Percentiles rank a stretch among this genome's conserved stretches.
Evolutionary conservation across 2,113 vertebrate species (phyloP).

Genomic region (Cacatua alba): DNA sequence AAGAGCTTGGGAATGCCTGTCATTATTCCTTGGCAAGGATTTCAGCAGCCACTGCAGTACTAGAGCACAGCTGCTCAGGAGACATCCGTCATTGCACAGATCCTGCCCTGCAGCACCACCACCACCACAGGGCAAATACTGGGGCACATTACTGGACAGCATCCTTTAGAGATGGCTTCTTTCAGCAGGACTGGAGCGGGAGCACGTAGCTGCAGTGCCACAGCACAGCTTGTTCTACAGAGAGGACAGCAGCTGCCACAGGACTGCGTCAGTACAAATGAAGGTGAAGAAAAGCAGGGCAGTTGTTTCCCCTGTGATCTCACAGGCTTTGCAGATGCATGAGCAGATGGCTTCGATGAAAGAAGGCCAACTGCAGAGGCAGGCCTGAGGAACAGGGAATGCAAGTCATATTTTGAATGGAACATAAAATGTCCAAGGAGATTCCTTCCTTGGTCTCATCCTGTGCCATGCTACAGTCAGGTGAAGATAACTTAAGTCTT

Average conservation of each 20-base stretch:
- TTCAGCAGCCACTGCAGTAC: not conserved
- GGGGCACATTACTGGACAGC: not conserved
- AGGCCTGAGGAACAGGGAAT: not conserved
- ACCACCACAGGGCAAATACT: not conserved
- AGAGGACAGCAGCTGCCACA: constrained; percentile 44
- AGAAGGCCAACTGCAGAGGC: constrained; percentile 45
- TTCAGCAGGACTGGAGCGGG: not conserved
- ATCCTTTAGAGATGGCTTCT: not conserved
- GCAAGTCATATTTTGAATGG: not conserved
- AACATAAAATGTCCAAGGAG: not conserved
- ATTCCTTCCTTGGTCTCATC: not conserved
- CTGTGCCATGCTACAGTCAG: not conserved
- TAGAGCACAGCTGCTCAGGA: not conserved
- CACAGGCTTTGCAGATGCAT: constrained; percentile 28
- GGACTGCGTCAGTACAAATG: constrained; percentile 18
- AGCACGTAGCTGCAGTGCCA: not conserved
- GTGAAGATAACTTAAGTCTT: not conserved
- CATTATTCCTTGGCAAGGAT: not conserved
- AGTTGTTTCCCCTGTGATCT: constrained; percentile 60
- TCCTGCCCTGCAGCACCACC: not conserved
- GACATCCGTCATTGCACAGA: not conserved
- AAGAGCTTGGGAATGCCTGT: not conserved
- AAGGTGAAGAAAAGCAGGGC: constrained; percentile 64
- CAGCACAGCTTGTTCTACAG: not conserved
- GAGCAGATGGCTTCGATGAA: constrained; percentile 52